Evolutionary conservation across 1,140 invertebrate genomes (phyloP).

Genomic region (Chelonus insularis): DNA sequence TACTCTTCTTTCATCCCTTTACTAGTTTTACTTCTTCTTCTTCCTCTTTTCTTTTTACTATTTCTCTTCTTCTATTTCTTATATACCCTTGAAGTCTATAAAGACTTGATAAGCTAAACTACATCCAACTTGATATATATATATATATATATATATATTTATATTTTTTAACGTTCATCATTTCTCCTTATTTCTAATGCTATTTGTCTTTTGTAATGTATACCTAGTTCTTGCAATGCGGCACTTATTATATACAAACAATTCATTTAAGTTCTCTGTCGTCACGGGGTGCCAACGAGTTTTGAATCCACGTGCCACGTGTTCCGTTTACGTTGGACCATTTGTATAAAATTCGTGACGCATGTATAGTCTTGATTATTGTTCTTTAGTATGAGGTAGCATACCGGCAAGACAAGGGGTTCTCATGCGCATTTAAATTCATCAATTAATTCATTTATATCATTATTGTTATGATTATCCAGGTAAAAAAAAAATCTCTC

Average conservation of each 20-base stretch:
- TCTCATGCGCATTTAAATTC: constrained; percentile 3
- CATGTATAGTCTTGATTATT: constrained; percentile 7
- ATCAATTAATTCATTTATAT: constrained; percentile 12
- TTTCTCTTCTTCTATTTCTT: not conserved
- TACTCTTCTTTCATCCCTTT: not conserved
- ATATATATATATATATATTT: no score
- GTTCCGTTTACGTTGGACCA: constrained; percentile 9
- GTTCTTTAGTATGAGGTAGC: constrained; percentile 10
- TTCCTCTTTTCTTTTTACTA: not conserved
- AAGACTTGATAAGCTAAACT: not conserved
- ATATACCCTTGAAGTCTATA: constrained; percentile 5
- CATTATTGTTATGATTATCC: not conserved
- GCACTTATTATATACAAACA: not conserved
- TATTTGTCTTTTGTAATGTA: no score
- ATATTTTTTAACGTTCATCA: no score
- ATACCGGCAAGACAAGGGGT: constrained; percentile 6
- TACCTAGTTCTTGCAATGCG: not conserved
- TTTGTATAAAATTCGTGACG: constrained; percentile 22
- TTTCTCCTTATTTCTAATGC: no score
- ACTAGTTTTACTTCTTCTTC: not conserved
- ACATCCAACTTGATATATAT: not conserved
- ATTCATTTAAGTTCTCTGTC: not conserved
- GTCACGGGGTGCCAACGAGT: constrained; percentile 4
- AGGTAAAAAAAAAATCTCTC: not conserved
- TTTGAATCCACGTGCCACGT: constrained; percentile 10